Percentiles rank a stretch among this genome's conserved stretches.
Conservation (phyloP, 2,113 vertebrate species). For the Pipra filicauda region DNA sequence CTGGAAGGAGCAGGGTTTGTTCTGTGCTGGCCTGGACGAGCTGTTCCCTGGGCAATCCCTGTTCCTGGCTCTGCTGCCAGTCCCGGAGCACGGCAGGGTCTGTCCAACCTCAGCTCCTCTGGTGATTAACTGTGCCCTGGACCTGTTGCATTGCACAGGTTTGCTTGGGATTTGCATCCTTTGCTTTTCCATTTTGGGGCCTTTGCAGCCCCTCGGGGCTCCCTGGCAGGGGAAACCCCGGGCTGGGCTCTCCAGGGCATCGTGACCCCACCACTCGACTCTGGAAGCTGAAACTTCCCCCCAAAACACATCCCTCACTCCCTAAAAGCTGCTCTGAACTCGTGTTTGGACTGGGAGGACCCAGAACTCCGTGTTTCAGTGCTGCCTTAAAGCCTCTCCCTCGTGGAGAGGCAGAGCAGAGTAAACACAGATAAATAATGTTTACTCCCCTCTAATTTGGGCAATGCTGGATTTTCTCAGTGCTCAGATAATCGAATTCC, state of each 20-base stretch:
- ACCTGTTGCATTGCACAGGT: neutral
- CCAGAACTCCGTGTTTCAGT: neutral
- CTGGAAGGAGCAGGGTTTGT: neutral
- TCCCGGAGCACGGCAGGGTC: neutral
- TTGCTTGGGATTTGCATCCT: neutral
- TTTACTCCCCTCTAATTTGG: neutral
- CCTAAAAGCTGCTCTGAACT: neutral
- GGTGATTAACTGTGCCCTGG: neutral
- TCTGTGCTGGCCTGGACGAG: neutral
- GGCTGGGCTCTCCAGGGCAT: neutral
- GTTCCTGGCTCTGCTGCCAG: neutral
- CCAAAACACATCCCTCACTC: neutral
- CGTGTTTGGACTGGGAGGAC: neutral
- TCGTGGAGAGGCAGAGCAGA: neutral
- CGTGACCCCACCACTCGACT: neutral
- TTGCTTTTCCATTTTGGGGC: neutral
- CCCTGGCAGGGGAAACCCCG: neutral
- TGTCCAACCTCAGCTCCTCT: neutral
- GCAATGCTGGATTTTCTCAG: neutral
- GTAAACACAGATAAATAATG: neutral
- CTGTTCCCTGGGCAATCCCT: neutral
- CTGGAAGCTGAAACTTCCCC: neutral
- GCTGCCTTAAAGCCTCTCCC: neutral
- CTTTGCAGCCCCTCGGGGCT: neutral
- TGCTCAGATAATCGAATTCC: neutral